A percentile compares a stretch with the other conserved stretches of the same genome.
phyloP scores from a whole-genome alignment of 2,113 vertebrate genomes.

The Promerops cafer region DNA sequence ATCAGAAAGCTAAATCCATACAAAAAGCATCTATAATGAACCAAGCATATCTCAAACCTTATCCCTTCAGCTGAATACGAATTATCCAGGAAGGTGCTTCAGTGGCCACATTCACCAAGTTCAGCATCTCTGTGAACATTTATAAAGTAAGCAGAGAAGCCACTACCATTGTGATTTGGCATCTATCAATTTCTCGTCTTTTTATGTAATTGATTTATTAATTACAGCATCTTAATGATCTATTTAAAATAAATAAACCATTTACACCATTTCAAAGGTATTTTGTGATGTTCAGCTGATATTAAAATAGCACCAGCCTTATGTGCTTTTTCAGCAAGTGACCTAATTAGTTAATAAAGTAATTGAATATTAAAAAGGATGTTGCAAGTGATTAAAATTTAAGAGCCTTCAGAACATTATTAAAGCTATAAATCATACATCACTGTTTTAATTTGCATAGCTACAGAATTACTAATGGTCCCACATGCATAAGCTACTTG shows the following conservation, averaged over 20 bases:
- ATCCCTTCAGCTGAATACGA: conserved; percentile 37
- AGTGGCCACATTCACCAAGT: not conserved
- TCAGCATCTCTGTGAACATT: conserved; percentile 16
- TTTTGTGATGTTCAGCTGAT: conserved; percentile 79
- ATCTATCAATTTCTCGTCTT: conserved; percentile 60
- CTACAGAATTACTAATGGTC: conserved; percentile 80
- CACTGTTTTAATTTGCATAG: conserved; percentile 87
- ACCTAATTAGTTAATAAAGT: conserved; percentile 90
- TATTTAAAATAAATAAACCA: conserved; percentile 85
- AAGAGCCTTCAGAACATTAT: conserved; percentile 86
- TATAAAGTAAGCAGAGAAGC: conserved; percentile 38
- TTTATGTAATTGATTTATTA: conserved; percentile 73
- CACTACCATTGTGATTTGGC: conserved; percentile 22
- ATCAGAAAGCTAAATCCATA: conserved; percentile 29
- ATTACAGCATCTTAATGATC: conserved; percentile 78
- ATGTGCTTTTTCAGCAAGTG: conserved; percentile 85
- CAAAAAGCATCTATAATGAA: conserved; percentile 50
- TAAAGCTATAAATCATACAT: conserved; percentile 87
- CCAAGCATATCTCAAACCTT: not conserved
- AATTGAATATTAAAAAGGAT: conserved; percentile 89
- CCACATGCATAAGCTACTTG: conserved; percentile 70
- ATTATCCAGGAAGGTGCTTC: conserved; percentile 60
- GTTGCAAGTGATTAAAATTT: conserved; percentile 88
- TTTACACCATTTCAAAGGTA: conserved; percentile 80
- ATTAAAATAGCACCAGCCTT: conserved; percentile 81